A percentile compares a stretch with the other conserved stretches of the same genome.
phyloP scores from a whole-genome alignment of 2,113 vertebrate genomes.

The Rhynchomys soricoides region DNA sequence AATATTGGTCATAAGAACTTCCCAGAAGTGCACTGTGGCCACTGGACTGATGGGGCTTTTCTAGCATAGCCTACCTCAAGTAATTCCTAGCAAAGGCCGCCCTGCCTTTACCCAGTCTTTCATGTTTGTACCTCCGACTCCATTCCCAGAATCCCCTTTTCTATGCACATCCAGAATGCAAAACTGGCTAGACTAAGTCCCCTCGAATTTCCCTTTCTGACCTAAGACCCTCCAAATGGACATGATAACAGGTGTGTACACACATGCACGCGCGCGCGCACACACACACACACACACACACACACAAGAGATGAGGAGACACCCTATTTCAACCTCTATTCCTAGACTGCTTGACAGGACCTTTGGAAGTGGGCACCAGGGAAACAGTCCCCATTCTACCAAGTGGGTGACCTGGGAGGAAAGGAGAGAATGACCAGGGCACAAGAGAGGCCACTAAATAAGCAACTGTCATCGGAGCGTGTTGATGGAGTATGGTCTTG shows the following conservation, averaged over 20 bases:
- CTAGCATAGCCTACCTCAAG: not conserved
- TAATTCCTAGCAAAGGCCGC: not conserved
- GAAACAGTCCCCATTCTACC: not conserved
- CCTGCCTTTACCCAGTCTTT: not conserved
- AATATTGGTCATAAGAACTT: not conserved
- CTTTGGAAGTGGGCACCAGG: not conserved
- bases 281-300: not conserved
- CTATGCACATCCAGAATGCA: not conserved
- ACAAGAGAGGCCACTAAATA: not conserved
- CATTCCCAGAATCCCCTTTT: not conserved
- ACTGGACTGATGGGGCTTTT: not conserved
- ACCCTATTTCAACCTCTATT: not conserved
- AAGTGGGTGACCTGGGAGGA: not conserved
- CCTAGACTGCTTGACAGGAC: not conserved
- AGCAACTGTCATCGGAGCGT: not conserved
- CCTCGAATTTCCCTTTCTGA: not conserved
- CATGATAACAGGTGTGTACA: not conserved
- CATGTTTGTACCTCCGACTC: not conserved
- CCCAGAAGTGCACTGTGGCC: not conserved
- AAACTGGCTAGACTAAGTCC: not conserved
- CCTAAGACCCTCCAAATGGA: not conserved
- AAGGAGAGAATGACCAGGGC: not conserved
- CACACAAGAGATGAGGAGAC: not conserved
- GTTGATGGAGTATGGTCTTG: not conserved
- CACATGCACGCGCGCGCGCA: not conserved